Conservation (phyloP, 2,797 vertebrate species). For the Protosalanx chinensis region DNA sequence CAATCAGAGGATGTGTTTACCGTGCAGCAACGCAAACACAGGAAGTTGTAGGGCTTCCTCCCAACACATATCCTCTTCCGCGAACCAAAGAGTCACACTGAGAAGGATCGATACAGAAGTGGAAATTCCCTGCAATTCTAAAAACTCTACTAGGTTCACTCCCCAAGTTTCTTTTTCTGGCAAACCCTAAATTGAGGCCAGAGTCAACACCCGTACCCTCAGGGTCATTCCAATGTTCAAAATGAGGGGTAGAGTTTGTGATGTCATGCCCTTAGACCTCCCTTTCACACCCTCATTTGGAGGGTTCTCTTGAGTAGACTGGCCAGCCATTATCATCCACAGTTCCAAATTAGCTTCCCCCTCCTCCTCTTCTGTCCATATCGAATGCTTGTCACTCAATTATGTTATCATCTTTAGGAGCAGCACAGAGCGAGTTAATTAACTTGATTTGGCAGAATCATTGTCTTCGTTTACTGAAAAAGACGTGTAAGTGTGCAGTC, state of each 20-base stretch:
- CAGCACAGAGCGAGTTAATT: background rate
- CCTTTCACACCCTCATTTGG: background rate
- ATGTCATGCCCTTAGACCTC: constrained; percentile 1
- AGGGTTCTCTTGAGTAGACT: background rate
- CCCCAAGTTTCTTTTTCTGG: background rate
- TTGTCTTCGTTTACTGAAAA: background rate
- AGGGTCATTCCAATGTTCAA: background rate
- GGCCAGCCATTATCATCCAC: constrained; percentile 1
- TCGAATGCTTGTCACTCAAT: background rate
- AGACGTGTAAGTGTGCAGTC: background rate
- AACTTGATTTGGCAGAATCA: background rate
- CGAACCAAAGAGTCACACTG: too few relatives aligned
- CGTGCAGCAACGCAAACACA: constrained; percentile 32
- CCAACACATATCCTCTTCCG: constrained; percentile 29
- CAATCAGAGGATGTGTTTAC: constrained; percentile 34
- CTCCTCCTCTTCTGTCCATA: background rate
- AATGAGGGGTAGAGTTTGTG: background rate
- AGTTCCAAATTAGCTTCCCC: background rate
- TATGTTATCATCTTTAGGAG: background rate
- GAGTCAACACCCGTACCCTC: background rate
- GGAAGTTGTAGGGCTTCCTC: constrained; percentile 55
- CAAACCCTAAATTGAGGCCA: background rate
- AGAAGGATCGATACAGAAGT: too few relatives aligned
- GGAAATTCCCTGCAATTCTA: too few relatives aligned
- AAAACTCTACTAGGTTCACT: background rate